Conservation (phyloP, 2,797 vertebrate genomes). For the Dendrocincla fuliginosa region DNA sequence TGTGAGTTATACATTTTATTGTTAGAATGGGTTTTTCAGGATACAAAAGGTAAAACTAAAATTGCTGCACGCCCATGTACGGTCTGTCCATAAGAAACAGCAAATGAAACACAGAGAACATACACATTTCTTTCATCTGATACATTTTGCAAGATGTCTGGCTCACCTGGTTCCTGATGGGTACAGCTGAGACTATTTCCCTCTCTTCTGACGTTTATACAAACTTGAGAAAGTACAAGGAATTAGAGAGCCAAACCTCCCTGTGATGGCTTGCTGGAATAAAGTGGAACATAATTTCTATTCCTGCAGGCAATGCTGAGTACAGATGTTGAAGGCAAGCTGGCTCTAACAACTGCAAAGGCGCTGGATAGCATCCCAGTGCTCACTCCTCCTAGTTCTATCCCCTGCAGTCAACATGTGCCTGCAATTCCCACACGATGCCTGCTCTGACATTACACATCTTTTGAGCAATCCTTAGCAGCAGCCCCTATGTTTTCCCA, state of each 20-base stretch:
- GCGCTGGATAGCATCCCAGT: not conserved
- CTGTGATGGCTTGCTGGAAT: not conserved
- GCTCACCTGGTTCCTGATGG: not conserved
- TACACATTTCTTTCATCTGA: not conserved
- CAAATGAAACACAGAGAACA: not conserved
- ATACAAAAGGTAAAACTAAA: not conserved
- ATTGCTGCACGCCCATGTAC: not conserved
- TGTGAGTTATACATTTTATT: not conserved
- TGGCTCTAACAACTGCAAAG: not conserved
- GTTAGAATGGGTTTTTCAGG: not conserved
- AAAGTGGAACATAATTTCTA: not conserved
- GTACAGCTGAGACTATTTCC: not conserved
- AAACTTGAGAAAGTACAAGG: not conserved
- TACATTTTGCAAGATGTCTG: not conserved
- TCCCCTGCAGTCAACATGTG: not conserved
- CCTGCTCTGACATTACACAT: not conserved
- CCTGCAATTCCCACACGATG: not conserved
- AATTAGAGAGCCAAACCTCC: not conserved
- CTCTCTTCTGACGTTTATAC: not conserved
- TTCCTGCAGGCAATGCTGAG: not conserved
- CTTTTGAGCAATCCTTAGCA: not conserved
- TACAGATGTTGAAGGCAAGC: constrained; percentile 25
- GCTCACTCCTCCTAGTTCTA: not conserved
- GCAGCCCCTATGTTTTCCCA: not conserved
- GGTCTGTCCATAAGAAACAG: not conserved